Evolutionary conservation across 2,888 invertebrate genomes (phyloP).

Genomic region (Microchrysa polita): DNA sequence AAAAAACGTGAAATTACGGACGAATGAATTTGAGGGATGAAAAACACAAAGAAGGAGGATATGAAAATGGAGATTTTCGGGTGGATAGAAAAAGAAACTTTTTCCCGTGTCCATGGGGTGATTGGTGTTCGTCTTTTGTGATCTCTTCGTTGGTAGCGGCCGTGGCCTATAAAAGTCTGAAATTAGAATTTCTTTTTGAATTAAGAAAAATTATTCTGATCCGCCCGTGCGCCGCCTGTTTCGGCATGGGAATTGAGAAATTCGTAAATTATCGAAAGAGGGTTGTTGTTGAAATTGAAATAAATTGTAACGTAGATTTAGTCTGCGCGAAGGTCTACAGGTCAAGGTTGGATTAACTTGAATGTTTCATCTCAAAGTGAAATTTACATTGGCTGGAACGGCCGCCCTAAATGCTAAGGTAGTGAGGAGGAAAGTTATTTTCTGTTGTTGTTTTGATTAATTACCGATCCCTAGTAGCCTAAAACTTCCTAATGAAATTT

Average conservation of each 20-base stretch:
- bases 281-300: no score
- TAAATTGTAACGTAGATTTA: no score
- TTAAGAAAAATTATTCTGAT: constrained; percentile 36
- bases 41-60: background rate
- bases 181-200: constrained; percentile 40
- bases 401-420: no score
- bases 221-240: background rate
- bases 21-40: background rate
- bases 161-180: constrained; percentile 31
- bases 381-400: no score
- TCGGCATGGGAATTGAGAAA: background rate
- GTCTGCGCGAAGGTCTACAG: no score
- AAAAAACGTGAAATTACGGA: background rate
- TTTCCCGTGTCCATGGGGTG: background rate
- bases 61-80: background rate
- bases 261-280: no score
- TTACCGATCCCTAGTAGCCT: no score
- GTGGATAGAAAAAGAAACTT: background rate
- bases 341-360: no score
- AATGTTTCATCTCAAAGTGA: no score
- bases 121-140: background rate
- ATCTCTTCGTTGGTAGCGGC: background rate
- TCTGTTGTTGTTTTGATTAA: no score
- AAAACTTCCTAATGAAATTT: no score
- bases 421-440: no score